Conservation (phyloP, 53 echinoderm and acorn worm species). For the Actinopyga echinites region DNA sequence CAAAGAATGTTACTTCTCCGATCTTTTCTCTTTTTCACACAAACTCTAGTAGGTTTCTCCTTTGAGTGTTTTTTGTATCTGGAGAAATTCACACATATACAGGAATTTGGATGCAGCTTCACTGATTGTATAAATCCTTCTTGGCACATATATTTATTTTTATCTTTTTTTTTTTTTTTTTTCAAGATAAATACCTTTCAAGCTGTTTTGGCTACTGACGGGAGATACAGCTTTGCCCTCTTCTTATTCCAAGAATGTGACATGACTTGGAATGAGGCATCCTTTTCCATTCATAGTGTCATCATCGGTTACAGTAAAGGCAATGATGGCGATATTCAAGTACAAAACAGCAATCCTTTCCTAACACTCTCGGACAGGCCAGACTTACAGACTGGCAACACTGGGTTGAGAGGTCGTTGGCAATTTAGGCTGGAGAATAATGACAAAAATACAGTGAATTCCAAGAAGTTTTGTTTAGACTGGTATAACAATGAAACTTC, state of each 20-base stretch:
- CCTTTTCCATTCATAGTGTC: slow-evolving; percentile 59
- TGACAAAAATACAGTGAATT: slow-evolving; percentile 68
- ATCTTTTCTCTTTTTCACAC: no score
- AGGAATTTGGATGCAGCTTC: no score
- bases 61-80: no score
- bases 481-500: slow-evolving; percentile 76
- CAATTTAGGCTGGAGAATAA: slow-evolving; percentile 78
- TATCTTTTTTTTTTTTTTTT: neutral
- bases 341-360: slow-evolving; percentile 4
- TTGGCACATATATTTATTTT: neutral
- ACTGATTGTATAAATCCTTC: no score
- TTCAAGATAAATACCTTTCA: slow-evolving; percentile 84
- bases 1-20: no score
- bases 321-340: slow-evolving; percentile 10
- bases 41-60: no score
- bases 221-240: slow-evolving; percentile 73
- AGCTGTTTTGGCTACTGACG: slow-evolving; percentile 77
- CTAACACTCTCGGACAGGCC: neutral
- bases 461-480: slow-evolving; percentile 72
- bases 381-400: slow-evolving; percentile 46
- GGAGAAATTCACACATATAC: no score
- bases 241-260: slow-evolving; percentile 76
- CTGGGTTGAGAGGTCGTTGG: slow-evolving; percentile 72
- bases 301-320: slow-evolving; percentile 82
- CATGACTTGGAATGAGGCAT: slow-evolving; percentile 76